These are phyloP conservation scores for Dasyurus viverrinus DNA, from an alignment of 2,113 vertebrate species.

Conservation along the genomic window DNA sequence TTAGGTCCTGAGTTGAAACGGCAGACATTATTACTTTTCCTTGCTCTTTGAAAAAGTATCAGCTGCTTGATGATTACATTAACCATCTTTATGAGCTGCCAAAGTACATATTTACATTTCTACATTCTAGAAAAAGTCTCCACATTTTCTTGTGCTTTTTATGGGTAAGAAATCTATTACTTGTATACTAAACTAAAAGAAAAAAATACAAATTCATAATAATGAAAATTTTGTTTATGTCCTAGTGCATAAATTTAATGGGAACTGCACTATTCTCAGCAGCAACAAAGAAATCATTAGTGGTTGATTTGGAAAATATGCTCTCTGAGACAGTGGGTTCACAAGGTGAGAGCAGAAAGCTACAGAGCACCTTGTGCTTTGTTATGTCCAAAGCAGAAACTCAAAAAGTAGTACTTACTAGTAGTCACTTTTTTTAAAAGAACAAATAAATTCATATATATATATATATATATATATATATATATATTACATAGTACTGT, in stretches of 20 bases:
- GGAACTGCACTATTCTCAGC: not conserved
- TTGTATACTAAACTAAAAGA: constrained; percentile 22
- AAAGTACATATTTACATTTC: not conserved
- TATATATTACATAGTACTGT: not conserved
- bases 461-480: no score
- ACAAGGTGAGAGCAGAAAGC: not conserved
- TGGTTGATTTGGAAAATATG: not conserved
- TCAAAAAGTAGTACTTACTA: not conserved
- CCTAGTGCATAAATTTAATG: constrained; percentile 23
- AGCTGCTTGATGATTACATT: not conserved
- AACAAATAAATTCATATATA: constrained; percentile 46
- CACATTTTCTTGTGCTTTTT: not conserved
- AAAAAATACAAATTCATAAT: not conserved
- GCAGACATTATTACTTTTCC: not conserved
- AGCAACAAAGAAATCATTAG: constrained; percentile 8
- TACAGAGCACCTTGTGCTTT: not conserved
- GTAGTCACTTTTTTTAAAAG: not conserved
- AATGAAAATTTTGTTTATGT: constrained; percentile 37
- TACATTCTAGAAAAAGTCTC: constrained; percentile 4
- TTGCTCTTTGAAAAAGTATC: not conserved
- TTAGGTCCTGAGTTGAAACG: not conserved
- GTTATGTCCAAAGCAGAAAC: not conserved
- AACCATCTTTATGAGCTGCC: not conserved
- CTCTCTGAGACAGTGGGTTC: fast-evolving
- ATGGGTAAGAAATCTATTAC: not conserved